Conservation (phyloP, 2,113 vertebrate species). For the Artemisiospiza belli region DNA sequence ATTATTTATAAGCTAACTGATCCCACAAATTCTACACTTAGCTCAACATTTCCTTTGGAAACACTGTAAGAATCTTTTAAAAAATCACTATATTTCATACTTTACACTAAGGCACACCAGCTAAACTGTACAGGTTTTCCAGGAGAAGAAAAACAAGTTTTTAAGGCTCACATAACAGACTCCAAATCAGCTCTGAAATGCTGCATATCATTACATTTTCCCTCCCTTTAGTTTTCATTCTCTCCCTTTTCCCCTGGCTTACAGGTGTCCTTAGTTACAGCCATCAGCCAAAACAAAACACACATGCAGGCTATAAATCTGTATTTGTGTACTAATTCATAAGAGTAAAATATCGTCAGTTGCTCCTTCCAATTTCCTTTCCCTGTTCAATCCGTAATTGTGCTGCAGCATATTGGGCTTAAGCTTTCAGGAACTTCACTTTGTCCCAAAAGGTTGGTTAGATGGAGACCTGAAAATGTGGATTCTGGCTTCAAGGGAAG, state of each 20-base stretch:
- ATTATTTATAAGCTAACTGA: constrained; percentile 82
- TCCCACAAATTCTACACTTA: constrained; percentile 77
- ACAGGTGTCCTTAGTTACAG: constrained; percentile 79
- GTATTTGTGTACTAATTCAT: constrained; percentile 73
- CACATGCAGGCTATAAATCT: constrained; percentile 74
- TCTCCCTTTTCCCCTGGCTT: constrained; percentile 67
- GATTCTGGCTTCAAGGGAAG: constrained; percentile 43
- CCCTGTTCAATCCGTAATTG: constrained; percentile 29
- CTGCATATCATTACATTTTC: constrained; percentile 57
- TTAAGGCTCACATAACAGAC: constrained; percentile 28
- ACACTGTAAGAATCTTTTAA: constrained; percentile 63
- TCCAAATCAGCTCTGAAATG: constrained; percentile 55
- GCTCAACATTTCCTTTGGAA: constrained; percentile 78
- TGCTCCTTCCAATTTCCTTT: constrained; percentile 72
- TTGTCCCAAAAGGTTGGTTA: constrained; percentile 43
- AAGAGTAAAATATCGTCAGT: constrained; percentile 71
- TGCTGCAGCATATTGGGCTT: not conserved
- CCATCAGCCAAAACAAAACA: constrained; percentile 76
- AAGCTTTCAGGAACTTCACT: constrained; percentile 38
- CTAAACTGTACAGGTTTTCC: constrained; percentile 64
- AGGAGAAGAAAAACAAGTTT: constrained; percentile 42
- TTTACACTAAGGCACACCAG: constrained; percentile 57
- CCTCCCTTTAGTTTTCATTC: constrained; percentile 64
- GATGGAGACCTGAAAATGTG: not conserved
- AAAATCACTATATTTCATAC: constrained; percentile 62